Percentiles rank a stretch among this genome's conserved stretches.
Conservation (phyloP, 35 echinoderm and acorn worm genomes). For the Lytechinus variegatus region DNA sequence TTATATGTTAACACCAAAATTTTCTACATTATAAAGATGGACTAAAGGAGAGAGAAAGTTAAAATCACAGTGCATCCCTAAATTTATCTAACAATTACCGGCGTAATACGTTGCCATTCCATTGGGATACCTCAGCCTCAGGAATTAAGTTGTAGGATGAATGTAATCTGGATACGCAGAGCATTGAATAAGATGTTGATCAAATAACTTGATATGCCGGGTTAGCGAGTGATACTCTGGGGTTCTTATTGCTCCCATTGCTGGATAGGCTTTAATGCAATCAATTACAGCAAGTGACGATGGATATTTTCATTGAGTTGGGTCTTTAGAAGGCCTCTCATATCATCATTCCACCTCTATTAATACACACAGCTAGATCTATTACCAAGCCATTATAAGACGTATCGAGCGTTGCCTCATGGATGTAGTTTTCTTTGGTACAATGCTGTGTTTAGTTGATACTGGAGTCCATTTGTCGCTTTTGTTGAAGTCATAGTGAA, state of each 20-base stretch:
- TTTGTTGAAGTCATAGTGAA: too few species aligned
- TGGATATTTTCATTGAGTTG: neutral
- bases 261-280: neutral
- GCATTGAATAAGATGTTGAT: neutral
- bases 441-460: neutral
- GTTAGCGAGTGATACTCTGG: neutral
- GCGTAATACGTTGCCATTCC: neutral
- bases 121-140: neutral
- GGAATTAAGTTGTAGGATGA: neutral
- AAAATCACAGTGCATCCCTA: neutral
- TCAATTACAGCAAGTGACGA: constrained; percentile 18
- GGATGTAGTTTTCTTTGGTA: neutral
- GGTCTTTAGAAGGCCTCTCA: neutral
- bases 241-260: neutral
- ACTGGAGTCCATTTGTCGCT: too few species aligned
- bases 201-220: neutral
- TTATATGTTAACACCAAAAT: too few species aligned
- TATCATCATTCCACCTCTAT: constrained; percentile 5
- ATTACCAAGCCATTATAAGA: neutral
- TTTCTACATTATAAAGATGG: too few species aligned
- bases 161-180: neutral
- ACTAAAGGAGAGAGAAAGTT: neutral
- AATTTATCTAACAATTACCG: neutral
- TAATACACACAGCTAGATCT: neutral
- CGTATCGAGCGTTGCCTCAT: neutral